Percentiles rank a stretch among this genome's conserved stretches.
Conservation (phyloP, 2,797 vertebrate species). For the Huso huso region DNA sequence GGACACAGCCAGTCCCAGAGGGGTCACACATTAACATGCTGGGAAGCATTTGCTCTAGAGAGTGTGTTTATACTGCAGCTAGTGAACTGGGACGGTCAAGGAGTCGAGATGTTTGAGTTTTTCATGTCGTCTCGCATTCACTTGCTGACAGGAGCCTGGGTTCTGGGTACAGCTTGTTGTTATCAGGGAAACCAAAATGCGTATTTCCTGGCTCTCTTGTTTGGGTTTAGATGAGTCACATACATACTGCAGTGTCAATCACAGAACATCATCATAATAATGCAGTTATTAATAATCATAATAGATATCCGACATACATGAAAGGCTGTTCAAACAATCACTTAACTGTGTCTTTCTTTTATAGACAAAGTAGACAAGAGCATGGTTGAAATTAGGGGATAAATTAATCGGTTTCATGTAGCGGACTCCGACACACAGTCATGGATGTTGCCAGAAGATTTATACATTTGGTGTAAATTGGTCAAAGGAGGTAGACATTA, state of each 20-base stretch:
- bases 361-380: too few relatives aligned
- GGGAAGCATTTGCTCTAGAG: background rate
- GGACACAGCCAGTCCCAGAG: background rate
- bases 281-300: too few relatives aligned
- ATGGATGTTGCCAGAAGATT: too few relatives aligned
- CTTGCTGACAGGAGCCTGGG: background rate
- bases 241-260: background rate
- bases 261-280: background rate
- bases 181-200: background rate
- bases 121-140: background rate
- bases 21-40: background rate
- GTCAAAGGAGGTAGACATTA: too few relatives aligned
- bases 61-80: background rate
- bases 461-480: too few relatives aligned
- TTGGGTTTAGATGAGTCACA: slow-evolving; percentile 7
- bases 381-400: too few relatives aligned
- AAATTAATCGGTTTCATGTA: too few relatives aligned
- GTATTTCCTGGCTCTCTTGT: slow-evolving; percentile 1
- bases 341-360: too few relatives aligned
- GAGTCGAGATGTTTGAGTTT: background rate
- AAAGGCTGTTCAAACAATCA: too few relatives aligned
- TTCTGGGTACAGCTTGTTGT: background rate
- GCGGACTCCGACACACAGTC: too few relatives aligned
- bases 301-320: too few relatives aligned
- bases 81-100: background rate